A percentile compares a stretch with the other conserved stretches of the same genome.
These are phyloP conservation scores for Oophaga sylvatica DNA, from an alignment of 2,797 vertebrate species.

Conservation along the genomic window DNA sequence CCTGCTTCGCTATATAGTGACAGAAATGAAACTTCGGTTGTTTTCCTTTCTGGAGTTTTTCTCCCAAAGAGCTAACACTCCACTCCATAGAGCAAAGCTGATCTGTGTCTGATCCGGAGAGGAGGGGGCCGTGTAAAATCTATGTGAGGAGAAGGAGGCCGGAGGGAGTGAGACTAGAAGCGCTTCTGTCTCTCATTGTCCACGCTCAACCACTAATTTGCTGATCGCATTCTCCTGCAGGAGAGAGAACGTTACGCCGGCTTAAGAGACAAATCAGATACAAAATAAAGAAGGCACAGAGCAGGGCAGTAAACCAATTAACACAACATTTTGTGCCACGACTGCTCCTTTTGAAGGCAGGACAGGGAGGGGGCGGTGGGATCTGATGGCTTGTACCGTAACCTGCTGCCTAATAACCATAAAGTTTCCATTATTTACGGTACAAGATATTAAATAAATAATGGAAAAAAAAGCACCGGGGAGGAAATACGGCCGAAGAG, in stretches of 20 bases:
- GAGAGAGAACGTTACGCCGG: constrained; percentile 99
- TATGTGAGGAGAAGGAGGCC: constrained; percentile 63
- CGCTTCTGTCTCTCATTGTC: constrained; percentile 98
- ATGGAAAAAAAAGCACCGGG: constrained; percentile 72
- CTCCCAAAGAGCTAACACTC: background rate
- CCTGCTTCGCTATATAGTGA: too few relatives aligned
- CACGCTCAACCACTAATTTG: constrained; percentile 99
- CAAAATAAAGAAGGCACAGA: constrained; percentile 84
- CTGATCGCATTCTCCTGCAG: constrained; percentile 99
- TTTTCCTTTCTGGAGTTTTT: background rate
- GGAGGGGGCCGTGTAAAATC: constrained; percentile 73
- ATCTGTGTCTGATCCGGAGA: constrained; percentile 57
- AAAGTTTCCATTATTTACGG: constrained; percentile 99
- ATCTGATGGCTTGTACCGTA: constrained; percentile 92
- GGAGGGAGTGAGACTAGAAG: constrained; percentile 82
- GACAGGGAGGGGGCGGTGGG: constrained; percentile 68
- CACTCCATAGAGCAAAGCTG: background rate
- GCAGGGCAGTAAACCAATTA: constrained; percentile 99
- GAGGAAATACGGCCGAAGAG: constrained; percentile 58
- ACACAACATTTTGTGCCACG: constrained; percentile 95
- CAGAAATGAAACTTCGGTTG: too few relatives aligned
- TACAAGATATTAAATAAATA: constrained; percentile 99
- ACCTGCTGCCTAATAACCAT: constrained; percentile 99
- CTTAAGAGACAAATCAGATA: constrained; percentile 99
- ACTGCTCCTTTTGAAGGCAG: constrained; percentile 90